Conservation (phyloP, 2,797 vertebrate genomes). For the Anguilla marmorata region DNA sequence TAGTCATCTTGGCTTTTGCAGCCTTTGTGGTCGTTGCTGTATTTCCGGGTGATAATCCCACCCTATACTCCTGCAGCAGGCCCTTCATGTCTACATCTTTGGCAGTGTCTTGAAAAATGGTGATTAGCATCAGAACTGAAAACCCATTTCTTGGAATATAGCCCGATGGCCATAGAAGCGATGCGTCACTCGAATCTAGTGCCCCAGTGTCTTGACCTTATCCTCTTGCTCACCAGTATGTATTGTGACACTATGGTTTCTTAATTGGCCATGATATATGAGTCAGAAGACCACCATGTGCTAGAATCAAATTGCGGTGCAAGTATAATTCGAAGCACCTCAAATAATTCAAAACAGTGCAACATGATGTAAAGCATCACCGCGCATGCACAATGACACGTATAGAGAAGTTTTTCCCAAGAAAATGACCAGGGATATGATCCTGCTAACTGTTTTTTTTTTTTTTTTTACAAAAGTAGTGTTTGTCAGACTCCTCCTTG, state of each 20-base stretch:
- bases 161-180: not conserved
- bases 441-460: not conserved
- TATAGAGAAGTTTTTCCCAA: not conserved
- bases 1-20: slow-evolving; percentile 47
- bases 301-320: not conserved
- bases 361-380: not conserved
- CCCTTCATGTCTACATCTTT: not conserved
- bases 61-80: not conserved
- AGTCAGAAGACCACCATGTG: slow-evolving; percentile 10
- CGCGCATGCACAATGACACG: not conserved
- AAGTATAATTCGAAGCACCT: not conserved
- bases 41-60: not conserved
- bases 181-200: not conserved
- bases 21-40: not conserved
- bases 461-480: not conserved
- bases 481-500: not conserved
- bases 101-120: not conserved
- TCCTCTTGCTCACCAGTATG: not conserved
- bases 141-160: not conserved
- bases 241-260: not conserved
- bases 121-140: not conserved
- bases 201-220: not conserved
- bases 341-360: not conserved
- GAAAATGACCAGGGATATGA: not conserved
- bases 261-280: slow-evolving; percentile 1